Percentiles rank a stretch among this genome's conserved stretches.
Evolutionary conservation across 2,888 invertebrate genomes (phyloP).

Genomic region (Clivina fossor): DNA sequence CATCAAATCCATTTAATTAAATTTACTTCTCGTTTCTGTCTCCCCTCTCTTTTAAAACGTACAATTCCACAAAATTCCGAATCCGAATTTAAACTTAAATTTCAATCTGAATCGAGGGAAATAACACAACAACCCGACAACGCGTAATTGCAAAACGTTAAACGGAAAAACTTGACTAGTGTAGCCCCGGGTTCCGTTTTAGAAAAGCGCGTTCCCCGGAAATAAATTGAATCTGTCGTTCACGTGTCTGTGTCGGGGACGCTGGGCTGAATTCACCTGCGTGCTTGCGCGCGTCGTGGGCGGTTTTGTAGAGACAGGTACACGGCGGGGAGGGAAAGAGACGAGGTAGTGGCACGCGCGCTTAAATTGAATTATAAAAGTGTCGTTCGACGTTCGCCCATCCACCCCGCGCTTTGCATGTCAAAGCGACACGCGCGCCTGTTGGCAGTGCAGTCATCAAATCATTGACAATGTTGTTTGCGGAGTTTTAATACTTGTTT

Average conservation of each 20-base stretch:
- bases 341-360: background rate
- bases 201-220: slow-evolving; percentile 25
- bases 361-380: slow-evolving; percentile 26
- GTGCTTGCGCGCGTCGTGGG: background rate
- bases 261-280: background rate
- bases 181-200: no score
- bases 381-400: slow-evolving; percentile 6
- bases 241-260: no score
- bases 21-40: no score
- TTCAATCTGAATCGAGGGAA: no score
- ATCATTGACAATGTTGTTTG: background rate
- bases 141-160: slow-evolving; percentile 21
- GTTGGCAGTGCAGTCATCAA: background rate
- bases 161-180: slow-evolving; percentile 28
- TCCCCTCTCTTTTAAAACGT: no score
- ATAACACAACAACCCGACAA: no score
- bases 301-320: no score
- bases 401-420: background rate
- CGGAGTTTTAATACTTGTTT: no score
- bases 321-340: background rate
- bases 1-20: no score
- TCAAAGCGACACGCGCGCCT: slow-evolving; percentile 9
- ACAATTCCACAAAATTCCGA: no score
- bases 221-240: slow-evolving; percentile 27
- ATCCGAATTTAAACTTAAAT: no score